These are phyloP conservation scores for Phrynocephalus vlangalii DNA, from an alignment of 2,797 vertebrate species.

Conservation along the genomic window DNA sequence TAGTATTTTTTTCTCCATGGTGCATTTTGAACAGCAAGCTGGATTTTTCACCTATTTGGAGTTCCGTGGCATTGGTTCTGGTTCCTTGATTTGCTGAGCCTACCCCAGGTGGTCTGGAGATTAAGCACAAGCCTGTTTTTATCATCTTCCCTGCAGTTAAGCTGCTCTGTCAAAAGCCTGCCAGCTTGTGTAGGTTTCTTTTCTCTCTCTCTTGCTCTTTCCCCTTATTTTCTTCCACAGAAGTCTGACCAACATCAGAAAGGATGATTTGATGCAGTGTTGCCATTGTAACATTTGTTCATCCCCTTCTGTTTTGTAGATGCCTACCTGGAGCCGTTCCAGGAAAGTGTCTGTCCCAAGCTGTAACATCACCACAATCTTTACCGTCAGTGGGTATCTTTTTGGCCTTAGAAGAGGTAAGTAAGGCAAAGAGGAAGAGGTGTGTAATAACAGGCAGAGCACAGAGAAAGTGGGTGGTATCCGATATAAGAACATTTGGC, in stretches of 20 bases:
- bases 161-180: constrained; percentile 42
- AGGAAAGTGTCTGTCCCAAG: background rate
- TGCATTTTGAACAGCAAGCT: background rate
- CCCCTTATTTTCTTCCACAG: background rate
- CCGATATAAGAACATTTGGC: background rate
- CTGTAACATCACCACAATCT: background rate
- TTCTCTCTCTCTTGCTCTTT: background rate
- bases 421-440: background rate
- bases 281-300: constrained; percentile 14
- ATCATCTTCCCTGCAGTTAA: background rate
- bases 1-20: background rate
- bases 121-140: constrained; percentile 40
- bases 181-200: background rate
- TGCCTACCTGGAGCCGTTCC: background rate
- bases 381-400: background rate
- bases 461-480: background rate
- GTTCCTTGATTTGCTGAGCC: constrained; percentile 27
- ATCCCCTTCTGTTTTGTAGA: background rate
- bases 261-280: constrained; percentile 6
- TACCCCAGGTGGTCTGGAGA: constrained; percentile 31
- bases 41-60: constrained; percentile 41
- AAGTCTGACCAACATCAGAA: constrained; percentile 24
- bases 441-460: background rate
- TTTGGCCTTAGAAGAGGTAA: background rate
- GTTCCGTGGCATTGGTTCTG: constrained; percentile 28